These are phyloP conservation scores for Parauchenoglanis punctatus DNA, from an alignment of 2,797 vertebrate species.

Conservation along the genomic window DNA sequence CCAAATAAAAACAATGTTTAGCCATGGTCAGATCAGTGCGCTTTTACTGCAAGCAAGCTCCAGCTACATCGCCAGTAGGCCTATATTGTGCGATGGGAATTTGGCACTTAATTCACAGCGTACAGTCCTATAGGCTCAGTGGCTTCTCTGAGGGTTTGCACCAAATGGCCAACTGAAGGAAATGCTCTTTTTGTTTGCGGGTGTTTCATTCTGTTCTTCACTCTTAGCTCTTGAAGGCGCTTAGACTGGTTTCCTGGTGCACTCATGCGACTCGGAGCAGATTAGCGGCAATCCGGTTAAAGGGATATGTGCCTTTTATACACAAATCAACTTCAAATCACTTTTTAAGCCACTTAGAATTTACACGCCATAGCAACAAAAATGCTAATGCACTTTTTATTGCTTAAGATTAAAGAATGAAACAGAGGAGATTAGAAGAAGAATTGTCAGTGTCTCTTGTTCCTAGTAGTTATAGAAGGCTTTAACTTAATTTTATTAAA, in stretches of 20 bases:
- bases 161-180: slow-evolving; percentile 70
- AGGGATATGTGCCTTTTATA: slow-evolving; percentile 82
- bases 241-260: slow-evolving; percentile 83
- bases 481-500: slow-evolving; percentile 80
- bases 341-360: slow-evolving; percentile 89
- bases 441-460: slow-evolving; percentile 76
- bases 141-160: slow-evolving; percentile 59
- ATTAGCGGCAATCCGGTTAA: slow-evolving; percentile 89
- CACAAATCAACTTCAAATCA: slow-evolving; percentile 92
- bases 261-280: slow-evolving; percentile 87
- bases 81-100: background rate
- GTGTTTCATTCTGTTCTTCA: slow-evolving; percentile 79
- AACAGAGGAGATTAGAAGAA: slow-evolving; percentile 77
- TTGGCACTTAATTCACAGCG: background rate
- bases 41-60: background rate
- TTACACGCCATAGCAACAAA: slow-evolving; percentile 80
- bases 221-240: slow-evolving; percentile 78
- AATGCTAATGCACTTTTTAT: slow-evolving; percentile 88
- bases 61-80: background rate
- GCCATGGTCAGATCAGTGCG: slow-evolving; percentile 5
- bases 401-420: slow-evolving; percentile 77
- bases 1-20: slow-evolving; percentile 32
- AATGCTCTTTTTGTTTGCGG: slow-evolving; percentile 78
- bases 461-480: slow-evolving; percentile 71
- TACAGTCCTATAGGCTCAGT: background rate